These are phyloP conservation scores for Nezara viridula DNA, from an alignment of 2,888 invertebrate species.

Conservation along the genomic window DNA sequence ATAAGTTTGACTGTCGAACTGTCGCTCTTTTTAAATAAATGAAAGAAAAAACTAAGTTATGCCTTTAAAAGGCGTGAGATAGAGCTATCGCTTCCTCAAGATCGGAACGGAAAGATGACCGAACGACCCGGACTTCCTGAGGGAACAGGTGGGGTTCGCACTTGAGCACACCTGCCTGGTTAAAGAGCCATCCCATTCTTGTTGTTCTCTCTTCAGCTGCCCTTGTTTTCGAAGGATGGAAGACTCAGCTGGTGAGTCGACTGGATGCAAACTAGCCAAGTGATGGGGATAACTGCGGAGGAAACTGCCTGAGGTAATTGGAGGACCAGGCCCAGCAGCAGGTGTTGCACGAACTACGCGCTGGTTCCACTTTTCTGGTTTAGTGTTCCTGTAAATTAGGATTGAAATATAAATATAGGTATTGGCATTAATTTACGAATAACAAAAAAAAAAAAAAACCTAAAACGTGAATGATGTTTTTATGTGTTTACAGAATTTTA, in stretches of 20 bases:
- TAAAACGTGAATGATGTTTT: no score
- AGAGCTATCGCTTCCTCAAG: not conserved
- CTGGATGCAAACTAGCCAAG: not conserved
- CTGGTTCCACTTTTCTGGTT: not conserved
- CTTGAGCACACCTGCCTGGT: not conserved
- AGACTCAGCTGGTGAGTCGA: not conserved
- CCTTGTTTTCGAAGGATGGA: not conserved
- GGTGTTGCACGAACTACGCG: not conserved
- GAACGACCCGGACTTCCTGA: not conserved
- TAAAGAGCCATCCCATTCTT: not conserved
- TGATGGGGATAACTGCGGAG: slow-evolving; percentile 1
- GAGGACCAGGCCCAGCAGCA: not conserved
- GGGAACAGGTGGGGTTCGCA: slow-evolving; percentile 11
- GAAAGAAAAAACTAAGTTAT: not conserved
- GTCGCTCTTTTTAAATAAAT: no score
- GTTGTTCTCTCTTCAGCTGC: not conserved
- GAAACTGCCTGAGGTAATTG: not conserved
- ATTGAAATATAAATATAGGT: not conserved
- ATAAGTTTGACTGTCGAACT: no score
- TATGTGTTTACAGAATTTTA: no score
- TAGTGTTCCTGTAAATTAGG: not conserved
- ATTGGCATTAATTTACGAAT: no score
- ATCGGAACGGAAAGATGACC: slow-evolving; percentile 9
- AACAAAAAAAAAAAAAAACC: no score
- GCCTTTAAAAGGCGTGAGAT: not conserved